Base-by-base conservation (phyloP, 2,113 vertebrate genomes). In the Naja naja region DNA sequence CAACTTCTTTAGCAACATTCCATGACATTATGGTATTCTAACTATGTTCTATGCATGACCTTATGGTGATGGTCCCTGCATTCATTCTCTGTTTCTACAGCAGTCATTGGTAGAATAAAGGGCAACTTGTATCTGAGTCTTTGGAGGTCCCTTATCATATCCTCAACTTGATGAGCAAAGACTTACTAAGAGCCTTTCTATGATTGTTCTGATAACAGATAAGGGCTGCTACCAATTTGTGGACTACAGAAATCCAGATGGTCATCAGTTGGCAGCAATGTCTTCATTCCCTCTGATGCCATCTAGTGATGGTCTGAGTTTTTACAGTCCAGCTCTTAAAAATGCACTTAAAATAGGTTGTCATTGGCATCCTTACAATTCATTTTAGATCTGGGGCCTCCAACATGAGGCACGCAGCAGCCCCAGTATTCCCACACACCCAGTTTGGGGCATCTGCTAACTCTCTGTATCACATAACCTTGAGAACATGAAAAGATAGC, bases 81-180 rank as follows among this genome's bases (percentile, higher is more conserved):
- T 92, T 95, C 93, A 94, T 85, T 93, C 87, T 74, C 94, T 96
- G 94, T 91, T 93, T 85, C 3, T 88, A 89, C 93, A 93, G 94
- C 74, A 88, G 89, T 64, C 81, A 23, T 60, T 90, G 85, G 45
- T 92, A 94, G 90, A 69, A 90, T 43, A 85, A 94, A 47, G 25
- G 85, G 86, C 34, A 30, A 52, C 6, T n/a, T 52, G 14, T 9
- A 20, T 20, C 18, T 34, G 87, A 54, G 87, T 9, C 49, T 27
- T 87, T 52, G 47, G 5, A 87, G 47, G 49, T 12, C 11, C 45
- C 47, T 30, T 54, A 16, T n/a, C 30, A 18, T 16, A 87, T 18
- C 8, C 27, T 53, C n/a, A 81, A 81, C 34, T 39, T 81, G 74
- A 81, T 43, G 74, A 81, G 8, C 43, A 43, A 43, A 81, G 34